Evolutionary conservation across 1,140 invertebrate species (phyloP).

Genomic region (Scaptomyza pallida): DNA sequence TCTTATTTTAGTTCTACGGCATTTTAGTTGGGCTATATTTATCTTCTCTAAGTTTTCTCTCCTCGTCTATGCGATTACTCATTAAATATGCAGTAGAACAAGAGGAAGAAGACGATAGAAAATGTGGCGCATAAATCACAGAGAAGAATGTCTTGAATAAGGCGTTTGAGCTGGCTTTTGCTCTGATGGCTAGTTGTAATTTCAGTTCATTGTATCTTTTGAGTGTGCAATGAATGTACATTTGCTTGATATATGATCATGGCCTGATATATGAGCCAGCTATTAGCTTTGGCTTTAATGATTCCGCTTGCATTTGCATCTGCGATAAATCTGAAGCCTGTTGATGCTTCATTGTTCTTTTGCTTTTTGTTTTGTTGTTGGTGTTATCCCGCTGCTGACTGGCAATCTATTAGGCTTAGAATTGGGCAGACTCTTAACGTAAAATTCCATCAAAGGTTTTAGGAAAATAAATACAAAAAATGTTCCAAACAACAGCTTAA

Average conservation of each 20-base stretch:
- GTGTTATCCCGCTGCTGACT: background rate
- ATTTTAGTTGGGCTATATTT: constrained; percentile 11
- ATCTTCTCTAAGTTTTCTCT: constrained; percentile 8
- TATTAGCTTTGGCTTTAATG: constrained; percentile 67
- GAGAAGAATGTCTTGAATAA: constrained; percentile 12
- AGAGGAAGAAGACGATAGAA: no score
- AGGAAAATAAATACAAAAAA: constrained; percentile 46
- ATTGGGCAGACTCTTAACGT: background rate
- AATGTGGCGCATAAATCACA: constrained; percentile 65
- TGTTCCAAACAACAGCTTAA: constrained; percentile 43
- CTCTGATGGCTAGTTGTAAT: constrained; percentile 21
- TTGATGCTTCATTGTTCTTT: constrained; percentile 19
- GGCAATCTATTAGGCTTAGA: constrained; percentile 38
- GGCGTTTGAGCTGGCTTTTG: constrained; percentile 33
- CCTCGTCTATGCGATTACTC: constrained; percentile 39
- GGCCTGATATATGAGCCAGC: constrained; percentile 63
- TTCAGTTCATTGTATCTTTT: constrained; percentile 14
- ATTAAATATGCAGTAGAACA: constrained; percentile 57
- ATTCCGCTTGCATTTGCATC: constrained; percentile 47
- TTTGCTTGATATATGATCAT: constrained; percentile 28
- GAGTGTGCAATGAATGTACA: background rate
- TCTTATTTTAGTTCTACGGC: no score
- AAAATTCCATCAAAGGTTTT: constrained; percentile 36
- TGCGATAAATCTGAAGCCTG: constrained; percentile 2
- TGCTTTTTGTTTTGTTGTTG: no score